Conservation (phyloP, 2,113 vertebrate genomes). For the Pavo muticus region DNA sequence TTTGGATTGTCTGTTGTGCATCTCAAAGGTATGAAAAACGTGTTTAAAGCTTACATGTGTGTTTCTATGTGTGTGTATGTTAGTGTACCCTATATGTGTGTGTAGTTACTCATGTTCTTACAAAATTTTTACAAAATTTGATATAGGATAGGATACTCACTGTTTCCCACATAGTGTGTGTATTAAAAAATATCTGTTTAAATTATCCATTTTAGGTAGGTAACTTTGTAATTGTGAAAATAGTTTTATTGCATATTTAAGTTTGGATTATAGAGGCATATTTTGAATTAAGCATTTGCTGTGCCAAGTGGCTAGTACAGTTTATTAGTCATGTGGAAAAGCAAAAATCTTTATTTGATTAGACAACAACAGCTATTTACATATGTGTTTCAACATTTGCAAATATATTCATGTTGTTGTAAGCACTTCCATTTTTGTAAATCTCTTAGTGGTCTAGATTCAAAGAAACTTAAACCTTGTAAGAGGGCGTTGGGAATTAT, state of each 20-base stretch:
- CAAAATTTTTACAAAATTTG: background rate
- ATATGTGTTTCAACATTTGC: background rate
- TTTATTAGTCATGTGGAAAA: constrained; percentile 43
- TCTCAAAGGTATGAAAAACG: background rate
- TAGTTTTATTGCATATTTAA: background rate
- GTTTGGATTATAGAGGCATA: background rate
- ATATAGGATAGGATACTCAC: background rate
- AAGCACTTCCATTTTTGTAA: constrained; percentile 9
- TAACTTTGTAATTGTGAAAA: background rate
- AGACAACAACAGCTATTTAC: constrained; percentile 21
- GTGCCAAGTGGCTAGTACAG: constrained; percentile 6
- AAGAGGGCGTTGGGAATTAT: background rate
- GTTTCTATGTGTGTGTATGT: background rate
- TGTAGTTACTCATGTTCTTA: background rate
- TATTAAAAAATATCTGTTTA: background rate
- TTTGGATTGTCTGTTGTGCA: background rate
- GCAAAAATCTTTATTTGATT: constrained; percentile 45
- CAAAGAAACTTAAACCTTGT: background rate
- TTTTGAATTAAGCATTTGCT: background rate
- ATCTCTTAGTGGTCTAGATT: constrained; percentile 3
- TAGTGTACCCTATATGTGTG: background rate
- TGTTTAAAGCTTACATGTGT: background rate
- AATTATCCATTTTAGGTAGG: background rate
- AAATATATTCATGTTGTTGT: background rate
- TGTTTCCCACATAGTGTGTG: background rate